A percentile compares a stretch with the other conserved stretches of the same genome.
Evolutionary conservation across 2,888 invertebrate species (phyloP).

Genomic region (Andrena hattorfiana): DNA sequence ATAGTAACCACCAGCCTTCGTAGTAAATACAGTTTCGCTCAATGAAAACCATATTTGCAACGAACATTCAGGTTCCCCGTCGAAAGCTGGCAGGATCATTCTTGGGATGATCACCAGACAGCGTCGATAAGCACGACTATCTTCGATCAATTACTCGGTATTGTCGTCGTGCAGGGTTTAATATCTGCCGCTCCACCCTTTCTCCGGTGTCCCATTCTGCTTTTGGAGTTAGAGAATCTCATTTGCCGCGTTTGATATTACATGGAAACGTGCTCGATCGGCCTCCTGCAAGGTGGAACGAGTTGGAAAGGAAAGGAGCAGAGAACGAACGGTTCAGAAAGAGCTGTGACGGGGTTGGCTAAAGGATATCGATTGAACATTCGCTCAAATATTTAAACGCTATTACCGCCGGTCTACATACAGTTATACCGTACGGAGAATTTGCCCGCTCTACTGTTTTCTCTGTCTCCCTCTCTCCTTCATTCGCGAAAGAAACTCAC

Average conservation of each 20-base stretch:
- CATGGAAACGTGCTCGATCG: slow-evolving; percentile 76
- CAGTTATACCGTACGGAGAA: slow-evolving; percentile 70
- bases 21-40: not conserved
- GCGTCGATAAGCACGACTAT: slow-evolving; percentile 37
- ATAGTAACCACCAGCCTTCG: not conserved
- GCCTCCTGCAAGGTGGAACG: slow-evolving; percentile 65
- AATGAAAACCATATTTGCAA: not conserved
- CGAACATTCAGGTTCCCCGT: slow-evolving; percentile 10
- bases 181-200: slow-evolving; percentile 51
- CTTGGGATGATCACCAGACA: not conserved
- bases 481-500: slow-evolving; percentile 47
- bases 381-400: slow-evolving; percentile 83
- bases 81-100: not conserved
- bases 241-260: slow-evolving; percentile 80
- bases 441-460: slow-evolving; percentile 42
- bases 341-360: slow-evolving; percentile 64
- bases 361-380: slow-evolving; percentile 82
- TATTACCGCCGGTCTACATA: slow-evolving; percentile 78
- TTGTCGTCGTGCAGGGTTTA: slow-evolving; percentile 52
- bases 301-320: slow-evolving; percentile 66
- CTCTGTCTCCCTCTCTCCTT: slow-evolving; percentile 3
- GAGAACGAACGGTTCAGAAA: slow-evolving; percentile 61
- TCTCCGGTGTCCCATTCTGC: slow-evolving; percentile 42
- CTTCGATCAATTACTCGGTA: slow-evolving; percentile 60
- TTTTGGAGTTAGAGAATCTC: slow-evolving; percentile 77